phyloP scores from a whole-genome alignment of 2,888 invertebrate species.

The Incurvaria masculella region DNA sequence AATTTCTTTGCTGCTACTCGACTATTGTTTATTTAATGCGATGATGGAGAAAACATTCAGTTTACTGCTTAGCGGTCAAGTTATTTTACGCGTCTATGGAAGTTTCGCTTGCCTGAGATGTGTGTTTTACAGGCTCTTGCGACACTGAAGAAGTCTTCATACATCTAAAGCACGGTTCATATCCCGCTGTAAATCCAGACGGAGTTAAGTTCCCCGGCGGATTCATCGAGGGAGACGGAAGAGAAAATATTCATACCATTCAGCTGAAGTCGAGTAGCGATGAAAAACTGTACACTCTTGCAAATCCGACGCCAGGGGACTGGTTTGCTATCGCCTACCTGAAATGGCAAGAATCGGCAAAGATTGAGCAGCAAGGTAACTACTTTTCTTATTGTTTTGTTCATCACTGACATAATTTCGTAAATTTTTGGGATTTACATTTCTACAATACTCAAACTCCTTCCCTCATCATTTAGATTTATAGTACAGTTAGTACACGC shows the following conservation, averaged over 20 bases:
- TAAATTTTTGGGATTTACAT: too few relatives aligned
- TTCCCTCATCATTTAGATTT: too few relatives aligned
- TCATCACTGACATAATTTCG: too few relatives aligned
- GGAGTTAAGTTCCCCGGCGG: constrained; percentile 72
- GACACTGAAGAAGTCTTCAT: constrained; percentile 61
- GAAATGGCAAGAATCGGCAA: constrained; percentile 72
- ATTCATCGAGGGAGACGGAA: constrained; percentile 48
- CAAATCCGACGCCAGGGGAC: constrained; percentile 68
- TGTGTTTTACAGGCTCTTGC: constrained; percentile 53
- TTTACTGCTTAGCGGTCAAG: too few relatives aligned
- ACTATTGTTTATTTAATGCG: too few relatives aligned
- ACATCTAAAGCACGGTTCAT: constrained; percentile 77
- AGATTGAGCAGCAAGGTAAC: constrained; percentile 73
- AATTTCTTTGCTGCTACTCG: too few relatives aligned
- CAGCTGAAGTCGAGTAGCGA: constrained; percentile 61
- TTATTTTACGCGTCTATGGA: too few relatives aligned
- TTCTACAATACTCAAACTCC: too few relatives aligned
- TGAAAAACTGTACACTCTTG: constrained; percentile 57
- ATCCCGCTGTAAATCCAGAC: constrained; percentile 80
- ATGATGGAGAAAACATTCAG: too few relatives aligned
- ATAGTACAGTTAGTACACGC: too few relatives aligned
- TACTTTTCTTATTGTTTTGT: constrained; percentile 19
- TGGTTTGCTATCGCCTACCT: constrained; percentile 81
- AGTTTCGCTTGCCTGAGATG: too few relatives aligned
- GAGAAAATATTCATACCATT: constrained; percentile 48